Percentiles rank a stretch among this genome's conserved stretches.
Conservation (phyloP, 92 coral and sea anemone species). For the Actinostola sp. region DNA sequence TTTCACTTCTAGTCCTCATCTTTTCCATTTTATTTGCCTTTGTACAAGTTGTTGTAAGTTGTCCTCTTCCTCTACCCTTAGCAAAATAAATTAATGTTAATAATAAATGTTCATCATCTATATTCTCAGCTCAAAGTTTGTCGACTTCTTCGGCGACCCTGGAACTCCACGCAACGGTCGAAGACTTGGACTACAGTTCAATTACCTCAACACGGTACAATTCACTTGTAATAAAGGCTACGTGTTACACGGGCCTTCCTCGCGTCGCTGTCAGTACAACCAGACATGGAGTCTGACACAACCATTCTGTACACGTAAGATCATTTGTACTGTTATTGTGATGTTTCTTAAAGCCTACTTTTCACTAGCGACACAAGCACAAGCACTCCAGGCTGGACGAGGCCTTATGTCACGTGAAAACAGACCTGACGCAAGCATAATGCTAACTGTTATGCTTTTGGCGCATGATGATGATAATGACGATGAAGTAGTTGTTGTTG, state of each 20-base stretch:
- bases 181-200: constrained; percentile 55
- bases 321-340: too few species aligned
- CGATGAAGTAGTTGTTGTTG: too few species aligned
- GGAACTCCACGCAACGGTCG: constrained; percentile 62
- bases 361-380: not conserved
- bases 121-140: constrained; percentile 50
- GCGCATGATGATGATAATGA: too few species aligned
- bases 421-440: too few species aligned
- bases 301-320: constrained; percentile 69
- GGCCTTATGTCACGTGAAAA: too few species aligned
- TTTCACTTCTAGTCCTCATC: too few species aligned
- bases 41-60: not conserved
- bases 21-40: too few species aligned
- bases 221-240: constrained; percentile 59
- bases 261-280: constrained; percentile 60
- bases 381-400: too few species aligned
- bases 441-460: too few species aligned
- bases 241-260: constrained; percentile 40
- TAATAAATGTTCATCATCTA: not conserved
- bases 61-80: not conserved
- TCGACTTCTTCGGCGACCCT: constrained; percentile 77
- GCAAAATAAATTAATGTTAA: not conserved
- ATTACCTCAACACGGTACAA: constrained; percentile 36
- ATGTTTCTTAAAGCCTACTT: not conserved
- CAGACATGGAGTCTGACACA: constrained; percentile 57